phyloP scores from a whole-genome alignment of 2,113 vertebrate genomes.

The Pelusios castaneus region DNA sequence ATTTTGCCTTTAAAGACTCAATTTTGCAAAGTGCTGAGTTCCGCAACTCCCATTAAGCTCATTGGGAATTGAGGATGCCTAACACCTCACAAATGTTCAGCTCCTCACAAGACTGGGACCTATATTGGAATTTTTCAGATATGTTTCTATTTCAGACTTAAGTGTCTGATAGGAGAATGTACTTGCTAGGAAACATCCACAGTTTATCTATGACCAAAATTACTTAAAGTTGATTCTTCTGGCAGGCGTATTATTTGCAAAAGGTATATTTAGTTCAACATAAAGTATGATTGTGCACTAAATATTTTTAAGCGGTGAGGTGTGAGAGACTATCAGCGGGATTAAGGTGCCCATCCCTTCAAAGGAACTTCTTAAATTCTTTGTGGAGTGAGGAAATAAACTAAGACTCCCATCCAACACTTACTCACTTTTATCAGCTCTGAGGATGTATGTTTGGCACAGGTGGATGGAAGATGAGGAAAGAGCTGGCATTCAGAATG shows the following conservation, averaged over 20 bases:
- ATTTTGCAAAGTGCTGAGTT: neutral
- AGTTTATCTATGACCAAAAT: neutral
- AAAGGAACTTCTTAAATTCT: constrained; percentile 37
- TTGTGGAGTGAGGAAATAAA: constrained; percentile 50
- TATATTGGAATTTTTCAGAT: neutral
- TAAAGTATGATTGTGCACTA: neutral
- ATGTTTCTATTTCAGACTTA: accelerated
- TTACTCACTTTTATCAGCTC: constrained; percentile 28
- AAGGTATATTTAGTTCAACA: neutral
- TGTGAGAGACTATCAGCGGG: accelerated
- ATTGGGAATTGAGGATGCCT: neutral
- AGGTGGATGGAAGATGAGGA: constrained; percentile 58
- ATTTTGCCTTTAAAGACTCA: neutral
- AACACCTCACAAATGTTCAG: too few relatives aligned
- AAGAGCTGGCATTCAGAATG: constrained; percentile 56
- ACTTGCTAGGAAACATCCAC: neutral
- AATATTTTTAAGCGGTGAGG: neutral
- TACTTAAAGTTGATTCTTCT: neutral
- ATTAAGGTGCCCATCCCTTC: constrained; percentile 15
- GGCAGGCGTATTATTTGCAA: neutral
- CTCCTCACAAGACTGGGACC: neutral
- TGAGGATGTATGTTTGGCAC: constrained; percentile 56
- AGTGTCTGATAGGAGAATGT: neutral
- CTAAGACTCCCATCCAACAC: neutral
- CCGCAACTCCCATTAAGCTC: neutral